Conservation (phyloP, 2,797 vertebrate genomes). For the Geotrypetes seraphini region DNA sequence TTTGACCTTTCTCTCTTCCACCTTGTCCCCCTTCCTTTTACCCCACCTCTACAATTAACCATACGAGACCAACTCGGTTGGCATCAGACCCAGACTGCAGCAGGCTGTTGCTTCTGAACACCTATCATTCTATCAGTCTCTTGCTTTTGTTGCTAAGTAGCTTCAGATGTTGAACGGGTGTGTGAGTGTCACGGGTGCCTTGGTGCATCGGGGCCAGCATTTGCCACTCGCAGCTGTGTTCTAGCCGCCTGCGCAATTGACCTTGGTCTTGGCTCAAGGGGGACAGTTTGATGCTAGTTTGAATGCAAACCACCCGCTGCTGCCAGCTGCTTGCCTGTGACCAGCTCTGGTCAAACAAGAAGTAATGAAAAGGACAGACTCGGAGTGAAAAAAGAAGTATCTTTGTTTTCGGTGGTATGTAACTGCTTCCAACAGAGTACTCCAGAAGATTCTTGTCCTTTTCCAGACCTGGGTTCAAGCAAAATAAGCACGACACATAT, state of each 20-base stretch:
- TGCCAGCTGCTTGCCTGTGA: background rate
- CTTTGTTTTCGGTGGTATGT: too few relatives aligned
- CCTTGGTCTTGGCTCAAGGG: conserved; percentile 25
- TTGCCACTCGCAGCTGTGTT: conserved; percentile 1
- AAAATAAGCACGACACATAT: too few relatives aligned
- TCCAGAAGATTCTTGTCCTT: too few relatives aligned
- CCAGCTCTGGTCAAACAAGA: fast-evolving
- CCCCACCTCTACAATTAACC: background rate
- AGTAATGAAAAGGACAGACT: background rate
- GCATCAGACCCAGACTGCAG: too few relatives aligned
- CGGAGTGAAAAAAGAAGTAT: too few relatives aligned
- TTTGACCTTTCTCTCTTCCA: too few relatives aligned
- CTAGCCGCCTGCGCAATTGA: conserved; percentile 28
- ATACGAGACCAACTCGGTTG: too few relatives aligned
- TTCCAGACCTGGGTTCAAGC: too few relatives aligned
- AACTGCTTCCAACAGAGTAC: too few relatives aligned
- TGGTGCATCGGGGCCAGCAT: background rate
- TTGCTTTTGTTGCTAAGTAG: fast-evolving
- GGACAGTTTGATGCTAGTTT: conserved; percentile 10
- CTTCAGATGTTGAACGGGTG: background rate
- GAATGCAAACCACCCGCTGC: background rate
- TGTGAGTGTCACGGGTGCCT: background rate
- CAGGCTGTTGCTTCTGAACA: too few relatives aligned
- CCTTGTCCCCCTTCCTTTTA: background rate
- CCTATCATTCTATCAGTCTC: too few relatives aligned